Percentiles rank a stretch among this genome's conserved stretches.
phyloP scores from a whole-genome alignment of 1,140 invertebrate species.

The Lordiphosa stackelbergi region DNA sequence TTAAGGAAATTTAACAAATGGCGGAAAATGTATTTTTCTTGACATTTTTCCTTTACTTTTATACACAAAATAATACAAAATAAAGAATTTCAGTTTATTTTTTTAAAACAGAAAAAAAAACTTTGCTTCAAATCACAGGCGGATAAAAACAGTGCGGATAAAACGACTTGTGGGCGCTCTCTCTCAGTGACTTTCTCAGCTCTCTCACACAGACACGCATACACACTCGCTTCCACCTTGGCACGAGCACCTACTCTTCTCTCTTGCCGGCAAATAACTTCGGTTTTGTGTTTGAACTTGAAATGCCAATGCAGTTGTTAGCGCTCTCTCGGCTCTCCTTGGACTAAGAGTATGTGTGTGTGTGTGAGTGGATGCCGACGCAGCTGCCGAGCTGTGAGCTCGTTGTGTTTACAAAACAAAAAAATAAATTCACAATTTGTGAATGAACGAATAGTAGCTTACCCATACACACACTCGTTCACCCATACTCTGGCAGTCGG shows the following conservation, averaged over 20 bases:
- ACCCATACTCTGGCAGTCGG: conserved; percentile 3
- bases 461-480: conserved; percentile 31
- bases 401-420: conserved; percentile 71
- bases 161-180: conserved; percentile 12
- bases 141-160: conserved; percentile 60
- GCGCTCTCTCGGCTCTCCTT: conserved; percentile 21
- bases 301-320: conserved; percentile 60
- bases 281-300: conserved; percentile 54
- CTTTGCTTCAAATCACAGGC: conserved; percentile 8
- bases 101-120: neutral
- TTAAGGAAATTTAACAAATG: no score
- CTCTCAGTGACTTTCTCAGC: conserved; percentile 21
- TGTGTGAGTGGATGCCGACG: conserved; percentile 27
- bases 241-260: conserved; percentile 8
- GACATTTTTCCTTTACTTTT: neutral
- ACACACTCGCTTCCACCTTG: conserved; percentile 5
- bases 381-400: conserved; percentile 47
- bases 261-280: conserved; percentile 60
- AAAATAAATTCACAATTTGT: conserved; percentile 50
- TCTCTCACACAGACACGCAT: conserved; percentile 7
- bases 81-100: neutral
- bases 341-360: neutral
- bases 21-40: no score
- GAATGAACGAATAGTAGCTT: conserved; percentile 72
- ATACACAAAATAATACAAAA: neutral